phyloP scores from a whole-genome alignment of 2,888 invertebrate genomes.

The Lasioglossum zephyrum region DNA sequence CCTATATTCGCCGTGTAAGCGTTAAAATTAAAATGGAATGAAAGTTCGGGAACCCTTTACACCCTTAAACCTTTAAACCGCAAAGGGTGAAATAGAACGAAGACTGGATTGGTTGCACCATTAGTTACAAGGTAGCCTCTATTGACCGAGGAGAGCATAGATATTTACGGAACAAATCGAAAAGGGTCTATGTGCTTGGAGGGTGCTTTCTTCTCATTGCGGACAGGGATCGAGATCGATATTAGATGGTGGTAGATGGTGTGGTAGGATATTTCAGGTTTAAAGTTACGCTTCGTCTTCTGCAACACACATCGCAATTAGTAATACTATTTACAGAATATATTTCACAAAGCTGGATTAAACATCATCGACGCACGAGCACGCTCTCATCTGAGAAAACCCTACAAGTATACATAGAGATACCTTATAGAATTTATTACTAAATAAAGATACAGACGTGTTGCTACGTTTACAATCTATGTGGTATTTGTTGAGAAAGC shows the following conservation, averaged over 20 bases:
- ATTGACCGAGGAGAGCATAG: background rate
- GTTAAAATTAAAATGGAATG: background rate
- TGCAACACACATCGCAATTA: slow-evolving; percentile 25
- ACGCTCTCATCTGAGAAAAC: background rate
- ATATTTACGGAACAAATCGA: background rate
- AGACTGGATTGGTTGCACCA: background rate
- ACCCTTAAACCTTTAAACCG: background rate
- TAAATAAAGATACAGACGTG: background rate
- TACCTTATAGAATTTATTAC: background rate
- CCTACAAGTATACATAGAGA: no score
- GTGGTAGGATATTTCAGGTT: slow-evolving; percentile 61
- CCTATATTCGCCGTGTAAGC: background rate
- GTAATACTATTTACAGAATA: background rate
- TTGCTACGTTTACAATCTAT: background rate
- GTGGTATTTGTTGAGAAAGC: background rate
- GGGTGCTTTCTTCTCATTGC: slow-evolving; percentile 65
- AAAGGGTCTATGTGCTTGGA: background rate
- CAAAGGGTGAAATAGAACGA: background rate
- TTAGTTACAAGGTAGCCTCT: slow-evolving; percentile 11
- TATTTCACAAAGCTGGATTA: background rate
- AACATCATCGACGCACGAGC: background rate
- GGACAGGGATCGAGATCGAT: slow-evolving; percentile 58
- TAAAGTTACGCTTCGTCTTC: slow-evolving; percentile 61
- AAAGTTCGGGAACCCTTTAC: background rate
- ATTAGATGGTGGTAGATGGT: slow-evolving; percentile 33